Evolutionary conservation across 2,113 vertebrate species (phyloP).

Genomic region (Picathartes gymnocephalus): DNA sequence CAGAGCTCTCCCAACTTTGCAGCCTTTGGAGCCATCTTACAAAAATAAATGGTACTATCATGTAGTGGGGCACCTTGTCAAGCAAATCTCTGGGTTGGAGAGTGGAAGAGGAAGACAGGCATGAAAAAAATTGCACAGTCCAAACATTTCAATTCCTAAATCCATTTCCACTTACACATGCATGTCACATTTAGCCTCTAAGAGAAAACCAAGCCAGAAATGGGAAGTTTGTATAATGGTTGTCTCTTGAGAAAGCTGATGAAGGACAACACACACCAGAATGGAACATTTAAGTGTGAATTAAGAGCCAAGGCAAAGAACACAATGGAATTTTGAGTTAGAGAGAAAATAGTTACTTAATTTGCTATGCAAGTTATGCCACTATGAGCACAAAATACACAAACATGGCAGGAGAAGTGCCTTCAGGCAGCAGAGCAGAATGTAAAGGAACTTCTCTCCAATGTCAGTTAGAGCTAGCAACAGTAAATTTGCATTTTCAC

Average conservation of each 20-base stretch:
- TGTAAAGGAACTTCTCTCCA: neutral
- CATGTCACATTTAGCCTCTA: neutral
- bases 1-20: neutral
- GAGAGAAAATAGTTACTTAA: neutral
- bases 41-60: neutral
- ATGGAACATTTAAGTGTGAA: neutral
- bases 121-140: fast-evolving
- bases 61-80: neutral
- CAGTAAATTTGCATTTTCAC: neutral
- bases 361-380: neutral
- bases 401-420: neutral
- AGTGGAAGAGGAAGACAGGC: neutral
- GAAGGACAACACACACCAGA: neutral
- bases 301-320: neutral
- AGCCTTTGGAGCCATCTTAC: neutral
- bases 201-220: neutral
- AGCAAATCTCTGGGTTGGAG: neutral
- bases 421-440: neutral
- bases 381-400: neutral
- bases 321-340: neutral
- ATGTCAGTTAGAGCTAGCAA: neutral
- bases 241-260: neutral
- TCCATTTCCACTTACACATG: neutral
- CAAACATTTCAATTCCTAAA: neutral
- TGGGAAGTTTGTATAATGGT: neutral